These are phyloP conservation scores for Rhopalosiphum maidis DNA, from an alignment of 1,140 invertebrate genomes.

Conservation along the genomic window DNA sequence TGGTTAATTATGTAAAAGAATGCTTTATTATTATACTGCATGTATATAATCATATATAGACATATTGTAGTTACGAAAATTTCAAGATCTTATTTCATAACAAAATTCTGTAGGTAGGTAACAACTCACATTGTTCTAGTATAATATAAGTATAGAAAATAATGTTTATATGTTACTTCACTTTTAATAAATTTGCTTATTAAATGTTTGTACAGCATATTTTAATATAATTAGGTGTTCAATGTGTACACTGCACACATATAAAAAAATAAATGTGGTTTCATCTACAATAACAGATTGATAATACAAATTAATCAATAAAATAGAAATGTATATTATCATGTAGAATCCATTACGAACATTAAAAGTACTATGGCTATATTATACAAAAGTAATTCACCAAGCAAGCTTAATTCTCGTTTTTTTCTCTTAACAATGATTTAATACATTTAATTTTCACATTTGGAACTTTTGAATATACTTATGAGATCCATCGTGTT, in stretches of 20 bases:
- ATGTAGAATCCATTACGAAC: too few species aligned
- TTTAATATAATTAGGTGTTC: background rate
- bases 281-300: too few species aligned
- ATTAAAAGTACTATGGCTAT: too few species aligned
- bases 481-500: too few species aligned
- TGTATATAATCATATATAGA: background rate
- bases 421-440: too few species aligned
- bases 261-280: background rate
- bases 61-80: background rate
- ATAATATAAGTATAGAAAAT: background rate
- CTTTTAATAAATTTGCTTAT: background rate
- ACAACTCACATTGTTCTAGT: background rate
- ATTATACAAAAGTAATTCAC: background rate
- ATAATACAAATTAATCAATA: too few species aligned
- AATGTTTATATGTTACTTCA: background rate
- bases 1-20: background rate
- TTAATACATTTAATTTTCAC: too few species aligned
- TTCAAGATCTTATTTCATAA: conserved; percentile 18
- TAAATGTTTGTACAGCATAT: background rate
- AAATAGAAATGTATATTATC: too few species aligned
- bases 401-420: background rate
- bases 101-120: background rate
- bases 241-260: background rate
- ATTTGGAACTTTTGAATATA: too few species aligned
- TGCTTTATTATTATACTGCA: background rate